A percentile compares a stretch with the other conserved stretches of the same genome.
Evolutionary conservation across 2,888 invertebrate genomes (phyloP).

Genomic region (Rhaphigaster nebulosa): DNA sequence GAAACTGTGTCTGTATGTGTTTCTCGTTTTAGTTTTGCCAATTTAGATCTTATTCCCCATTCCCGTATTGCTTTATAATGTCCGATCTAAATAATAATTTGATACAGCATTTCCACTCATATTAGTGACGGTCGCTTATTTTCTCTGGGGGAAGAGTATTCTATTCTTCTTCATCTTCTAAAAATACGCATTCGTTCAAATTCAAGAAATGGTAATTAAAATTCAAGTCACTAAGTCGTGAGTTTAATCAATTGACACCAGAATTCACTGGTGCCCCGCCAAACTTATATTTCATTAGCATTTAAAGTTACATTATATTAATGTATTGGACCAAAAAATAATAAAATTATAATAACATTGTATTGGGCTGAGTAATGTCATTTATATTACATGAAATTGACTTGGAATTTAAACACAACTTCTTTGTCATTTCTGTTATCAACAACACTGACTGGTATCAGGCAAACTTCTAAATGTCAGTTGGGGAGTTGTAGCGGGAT

Average conservation of each 20-base stretch:
- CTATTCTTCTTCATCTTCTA: too few relatives aligned
- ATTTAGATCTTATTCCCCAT: too few relatives aligned
- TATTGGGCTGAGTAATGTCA: not conserved
- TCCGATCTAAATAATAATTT: too few relatives aligned
- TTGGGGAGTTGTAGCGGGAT: conserved; percentile 51
- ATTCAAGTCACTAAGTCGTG: not conserved
- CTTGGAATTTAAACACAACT: not conserved
- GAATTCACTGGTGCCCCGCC: not conserved
- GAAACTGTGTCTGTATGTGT: too few relatives aligned
- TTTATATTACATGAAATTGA: not conserved
- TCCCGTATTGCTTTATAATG: too few relatives aligned
- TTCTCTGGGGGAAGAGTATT: too few relatives aligned
- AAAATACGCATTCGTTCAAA: too few relatives aligned
- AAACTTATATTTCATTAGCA: not conserved
- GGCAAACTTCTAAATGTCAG: conserved; percentile 49
- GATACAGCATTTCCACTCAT: too few relatives aligned
- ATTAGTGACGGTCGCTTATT: too few relatives aligned
- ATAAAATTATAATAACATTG: not conserved
- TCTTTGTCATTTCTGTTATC: conserved; percentile 26
- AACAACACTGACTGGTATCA: conserved; percentile 51
- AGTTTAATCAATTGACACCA: not conserved
- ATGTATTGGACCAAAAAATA: not conserved
- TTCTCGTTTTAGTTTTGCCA: too few relatives aligned
- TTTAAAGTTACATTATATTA: not conserved
- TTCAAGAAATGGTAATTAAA: not conserved